Evolutionary conservation across 1,140 invertebrate genomes (phyloP).

Genomic region (Sycophaga agraensis): DNA sequence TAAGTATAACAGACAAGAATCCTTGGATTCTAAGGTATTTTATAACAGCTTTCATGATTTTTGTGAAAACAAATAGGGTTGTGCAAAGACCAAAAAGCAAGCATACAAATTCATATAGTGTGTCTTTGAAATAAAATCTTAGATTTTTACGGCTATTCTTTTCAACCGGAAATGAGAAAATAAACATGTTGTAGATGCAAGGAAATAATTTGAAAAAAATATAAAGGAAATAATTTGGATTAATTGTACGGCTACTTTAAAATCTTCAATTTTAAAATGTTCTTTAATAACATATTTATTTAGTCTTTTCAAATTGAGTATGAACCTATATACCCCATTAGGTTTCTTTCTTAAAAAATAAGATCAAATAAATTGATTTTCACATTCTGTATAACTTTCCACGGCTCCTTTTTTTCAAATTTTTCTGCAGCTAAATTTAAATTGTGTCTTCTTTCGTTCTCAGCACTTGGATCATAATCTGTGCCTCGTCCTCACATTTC

Average conservation of each 20-base stretch:
- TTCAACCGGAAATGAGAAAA: conserved; percentile 20
- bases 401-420: not conserved
- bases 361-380: not conserved
- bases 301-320: conserved; percentile 5
- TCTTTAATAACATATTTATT: not conserved
- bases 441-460: not conserved
- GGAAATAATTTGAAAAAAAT: too few relatives aligned
- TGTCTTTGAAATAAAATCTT: conserved; percentile 7
- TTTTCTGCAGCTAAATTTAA: not conserved
- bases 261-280: conserved; percentile 14
- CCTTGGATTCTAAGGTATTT: conserved; percentile 3
- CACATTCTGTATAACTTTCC: not conserved
- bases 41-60: conserved; percentile 23
- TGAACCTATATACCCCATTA: not conserved
- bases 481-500: too few relatives aligned
- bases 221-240: too few relatives aligned
- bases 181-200: conserved; percentile 27
- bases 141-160: conserved; percentile 10
- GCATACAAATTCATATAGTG: conserved; percentile 25
- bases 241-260: conserved; percentile 7
- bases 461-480: too few relatives aligned
- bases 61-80: conserved; percentile 26
- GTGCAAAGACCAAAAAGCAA: conserved; percentile 25
- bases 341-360: conserved; percentile 3
- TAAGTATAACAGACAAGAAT: conserved; percentile 16